Conservation (phyloP, 1,140 invertebrate species). For the Anastrepha obliqua region DNA sequence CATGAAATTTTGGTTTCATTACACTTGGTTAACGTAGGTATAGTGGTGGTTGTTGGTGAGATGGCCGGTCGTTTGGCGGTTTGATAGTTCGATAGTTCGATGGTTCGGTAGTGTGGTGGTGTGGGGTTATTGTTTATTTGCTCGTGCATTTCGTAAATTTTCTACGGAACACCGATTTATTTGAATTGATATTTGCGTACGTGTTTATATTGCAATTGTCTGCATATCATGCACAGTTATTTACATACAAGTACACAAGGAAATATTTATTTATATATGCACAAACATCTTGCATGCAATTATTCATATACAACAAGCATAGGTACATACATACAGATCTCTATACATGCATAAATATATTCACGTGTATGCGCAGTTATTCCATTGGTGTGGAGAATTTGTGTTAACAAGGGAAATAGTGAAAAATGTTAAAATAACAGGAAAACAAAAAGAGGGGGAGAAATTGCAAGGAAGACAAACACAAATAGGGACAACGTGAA, state of each 20-base stretch:
- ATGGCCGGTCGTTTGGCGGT: slow-evolving; percentile 9
- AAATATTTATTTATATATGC: neutral
- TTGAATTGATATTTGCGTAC: slow-evolving; percentile 51
- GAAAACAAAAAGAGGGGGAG: neutral
- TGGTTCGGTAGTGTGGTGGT: neutral
- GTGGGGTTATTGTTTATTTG: slow-evolving; percentile 41
- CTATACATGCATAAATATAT: neutral
- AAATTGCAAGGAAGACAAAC: neutral
- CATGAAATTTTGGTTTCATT: slow-evolving; percentile 26
- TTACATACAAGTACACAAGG: neutral
- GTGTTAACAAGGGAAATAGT: neutral
- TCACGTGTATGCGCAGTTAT: neutral
- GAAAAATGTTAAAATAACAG: neutral
- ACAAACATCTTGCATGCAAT: neutral
- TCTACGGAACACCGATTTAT: slow-evolving; percentile 49
- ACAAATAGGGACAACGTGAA: neutral
- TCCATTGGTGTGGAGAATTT: neutral
- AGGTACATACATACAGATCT: neutral
- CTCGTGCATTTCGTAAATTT: slow-evolving; percentile 20
- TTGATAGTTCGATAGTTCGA: too few relatives aligned
- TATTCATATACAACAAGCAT: neutral
- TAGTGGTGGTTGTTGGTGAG: neutral
- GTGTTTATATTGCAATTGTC: slow-evolving; percentile 51
- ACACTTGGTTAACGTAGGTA: neutral
- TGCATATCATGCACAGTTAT: slow-evolving; percentile 26